Base-by-base conservation (phyloP, 2,888 invertebrate genomes). In the Microdon myrmicae region DNA sequence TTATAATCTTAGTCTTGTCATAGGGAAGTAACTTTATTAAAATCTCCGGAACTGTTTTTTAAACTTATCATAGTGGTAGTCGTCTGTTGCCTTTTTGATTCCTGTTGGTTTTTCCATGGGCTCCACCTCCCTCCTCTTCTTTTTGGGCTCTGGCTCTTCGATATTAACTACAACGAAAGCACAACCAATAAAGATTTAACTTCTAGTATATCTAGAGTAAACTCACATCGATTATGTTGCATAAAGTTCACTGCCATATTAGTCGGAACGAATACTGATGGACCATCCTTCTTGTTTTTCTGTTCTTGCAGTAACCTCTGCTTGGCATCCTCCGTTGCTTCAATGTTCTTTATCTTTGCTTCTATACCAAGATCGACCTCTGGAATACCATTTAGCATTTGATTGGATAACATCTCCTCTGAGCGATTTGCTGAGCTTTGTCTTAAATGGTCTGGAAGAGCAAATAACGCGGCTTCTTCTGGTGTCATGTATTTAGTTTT, bases 341-440 rank as follows among this genome's bases (percentile, higher is more conserved):
- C 96, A 70, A 99, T 99, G 78, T 99, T 99, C 74, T 89, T 90
- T 67, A 99, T 99, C 83, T 99, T 97, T 0, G 96, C 96, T 74
- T 97, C 96, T 71, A 99, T 96, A n/a, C 99, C 99, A 43, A 99
- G 84, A 81, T 99, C 98, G 0, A 99, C 94, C 83, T 99, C 99
- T 0, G 99, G 99, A 69, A 99, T 99, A 23, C 99, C 99, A 75
- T 95, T 97, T 3, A 99, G 83, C 99, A 99, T 99, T 83, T 99
- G 98, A 84, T 98, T 97, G 2, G 98, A 98, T 72, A 99, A 86
- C 95, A 99, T 97, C 82, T 99, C 99, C 79, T 99, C 98, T 2
- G 94, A 96, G 74, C 90, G 85, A 71, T 93, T 91, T 0, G 90
- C 87, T 0, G 93, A 90, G 1, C 94, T 92, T 54, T 90, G 87